These are phyloP conservation scores for Carettochelys insculpta DNA, from an alignment of 2,113 vertebrate genomes.

Conservation along the genomic window DNA sequence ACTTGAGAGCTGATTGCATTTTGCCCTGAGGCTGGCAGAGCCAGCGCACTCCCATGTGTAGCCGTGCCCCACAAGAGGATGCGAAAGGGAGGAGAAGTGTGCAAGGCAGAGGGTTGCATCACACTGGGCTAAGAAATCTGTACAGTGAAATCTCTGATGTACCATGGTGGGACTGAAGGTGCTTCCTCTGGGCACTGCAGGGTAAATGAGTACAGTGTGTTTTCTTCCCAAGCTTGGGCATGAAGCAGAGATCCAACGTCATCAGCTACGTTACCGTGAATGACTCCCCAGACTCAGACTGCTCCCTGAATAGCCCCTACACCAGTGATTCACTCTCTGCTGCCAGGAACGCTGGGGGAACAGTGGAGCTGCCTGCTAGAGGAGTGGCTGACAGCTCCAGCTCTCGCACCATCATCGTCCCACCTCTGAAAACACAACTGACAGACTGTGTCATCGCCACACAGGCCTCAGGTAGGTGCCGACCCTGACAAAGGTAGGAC, in stretches of 20 bases:
- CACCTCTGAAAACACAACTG: slow-evolving; percentile 88
- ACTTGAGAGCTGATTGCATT: neutral
- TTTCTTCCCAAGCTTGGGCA: slow-evolving; percentile 75
- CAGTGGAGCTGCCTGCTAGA: slow-evolving; percentile 73
- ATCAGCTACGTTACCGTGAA: slow-evolving; percentile 98
- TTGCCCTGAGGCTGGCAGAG: neutral
- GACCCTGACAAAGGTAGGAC: too few relatives aligned
- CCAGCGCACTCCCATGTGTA: neutral
- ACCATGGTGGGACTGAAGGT: neutral
- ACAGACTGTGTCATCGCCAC: slow-evolving; percentile 81
- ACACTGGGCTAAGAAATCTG: neutral
- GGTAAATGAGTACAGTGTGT: neutral
- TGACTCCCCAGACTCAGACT: slow-evolving; percentile 96
- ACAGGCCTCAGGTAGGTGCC: slow-evolving; percentile 78
- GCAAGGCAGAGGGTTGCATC: neutral
- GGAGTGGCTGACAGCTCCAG: slow-evolving; percentile 77
- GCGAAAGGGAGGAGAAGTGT: too few relatives aligned
- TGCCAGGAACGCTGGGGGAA: slow-evolving; percentile 68
- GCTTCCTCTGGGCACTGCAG: neutral
- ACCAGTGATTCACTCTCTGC: slow-evolving; percentile 79
- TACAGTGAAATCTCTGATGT: neutral
- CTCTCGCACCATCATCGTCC: slow-evolving; percentile 89
- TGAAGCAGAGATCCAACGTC: slow-evolving; percentile 92
- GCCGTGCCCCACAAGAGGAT: neutral
- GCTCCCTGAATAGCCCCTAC: slow-evolving; percentile 91